phyloP scores from a whole-genome alignment of 2,888 invertebrate species.

The Chaitophorus viminalis region DNA sequence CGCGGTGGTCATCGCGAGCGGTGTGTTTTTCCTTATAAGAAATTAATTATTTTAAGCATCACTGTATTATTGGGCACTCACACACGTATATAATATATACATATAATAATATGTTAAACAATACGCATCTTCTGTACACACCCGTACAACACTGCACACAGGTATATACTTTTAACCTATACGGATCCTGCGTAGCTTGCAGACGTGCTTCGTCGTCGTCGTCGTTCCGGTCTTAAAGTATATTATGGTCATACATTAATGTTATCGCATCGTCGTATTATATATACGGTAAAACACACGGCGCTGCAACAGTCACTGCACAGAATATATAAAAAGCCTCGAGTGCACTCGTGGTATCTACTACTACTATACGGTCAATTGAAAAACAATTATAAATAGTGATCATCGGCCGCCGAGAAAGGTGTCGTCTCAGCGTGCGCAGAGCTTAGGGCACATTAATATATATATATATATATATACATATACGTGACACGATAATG shows the following conservation, averaged over 20 bases:
- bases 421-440: constrained; percentile 9
- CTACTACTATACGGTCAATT: not conserved
- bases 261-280: not conserved
- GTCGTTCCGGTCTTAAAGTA: not conserved
- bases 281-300: not conserved
- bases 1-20: not conserved
- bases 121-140: not conserved
- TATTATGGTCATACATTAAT: no score
- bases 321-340: not conserved
- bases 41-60: not conserved
- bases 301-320: not conserved
- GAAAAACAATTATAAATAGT: constrained; percentile 6
- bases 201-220: not conserved
- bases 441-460: not conserved
- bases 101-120: no score
- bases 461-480: no score
- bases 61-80: not conserved
- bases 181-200: not conserved
- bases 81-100: not conserved
- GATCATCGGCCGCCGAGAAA: not conserved
- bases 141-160: not conserved
- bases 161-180: not conserved
- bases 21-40: not conserved
- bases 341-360: not conserved
- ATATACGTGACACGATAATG: not conserved